phyloP scores from a whole-genome alignment of 2,797 vertebrate genomes.

The Poecilia wingei region DNA sequence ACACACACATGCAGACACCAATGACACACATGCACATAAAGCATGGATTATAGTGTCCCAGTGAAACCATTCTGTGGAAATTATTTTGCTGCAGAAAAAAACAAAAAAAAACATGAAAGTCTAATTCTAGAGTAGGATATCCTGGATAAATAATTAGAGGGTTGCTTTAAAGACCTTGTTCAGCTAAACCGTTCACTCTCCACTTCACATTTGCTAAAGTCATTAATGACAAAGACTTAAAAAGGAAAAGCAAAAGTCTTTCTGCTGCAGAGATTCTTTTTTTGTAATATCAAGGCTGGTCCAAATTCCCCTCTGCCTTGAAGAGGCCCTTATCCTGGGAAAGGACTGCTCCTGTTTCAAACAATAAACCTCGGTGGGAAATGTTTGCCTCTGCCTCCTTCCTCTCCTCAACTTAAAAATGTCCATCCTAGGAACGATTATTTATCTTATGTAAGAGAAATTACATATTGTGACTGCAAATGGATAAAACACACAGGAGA shows the following conservation, averaged over 20 bases:
- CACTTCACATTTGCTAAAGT: slow-evolving; percentile 85
- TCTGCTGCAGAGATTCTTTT: slow-evolving; percentile 83
- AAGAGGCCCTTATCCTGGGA: slow-evolving; percentile 81
- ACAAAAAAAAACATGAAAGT: slow-evolving; percentile 66
- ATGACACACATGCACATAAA: slow-evolving; percentile 35
- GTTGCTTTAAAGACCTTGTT: slow-evolving; percentile 79
- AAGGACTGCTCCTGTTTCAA: slow-evolving; percentile 77
- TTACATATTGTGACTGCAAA: background rate
- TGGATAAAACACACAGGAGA: slow-evolving; percentile 1
- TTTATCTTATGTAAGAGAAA: slow-evolving; percentile 1
- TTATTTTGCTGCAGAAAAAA: slow-evolving; percentile 65
- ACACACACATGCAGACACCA: background rate
- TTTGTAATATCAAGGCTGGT: slow-evolving; percentile 77
- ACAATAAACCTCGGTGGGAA: slow-evolving; percentile 79
- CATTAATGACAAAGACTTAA: slow-evolving; percentile 86
- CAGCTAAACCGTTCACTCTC: slow-evolving; percentile 73
- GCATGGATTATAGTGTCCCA: slow-evolving; percentile 70
- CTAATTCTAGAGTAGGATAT: slow-evolving; percentile 83
- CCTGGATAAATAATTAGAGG: slow-evolving; percentile 86
- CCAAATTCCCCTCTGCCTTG: slow-evolving; percentile 81
- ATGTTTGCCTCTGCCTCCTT: slow-evolving; percentile 65
- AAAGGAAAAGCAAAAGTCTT: slow-evolving; percentile 79
- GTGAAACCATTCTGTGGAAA: slow-evolving; percentile 76
- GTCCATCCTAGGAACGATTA: slow-evolving; percentile 59
- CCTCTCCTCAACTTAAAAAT: slow-evolving; percentile 69